Base-by-base conservation (phyloP, 2,113 vertebrate genomes). In the Tachycineta bicolor region DNA sequence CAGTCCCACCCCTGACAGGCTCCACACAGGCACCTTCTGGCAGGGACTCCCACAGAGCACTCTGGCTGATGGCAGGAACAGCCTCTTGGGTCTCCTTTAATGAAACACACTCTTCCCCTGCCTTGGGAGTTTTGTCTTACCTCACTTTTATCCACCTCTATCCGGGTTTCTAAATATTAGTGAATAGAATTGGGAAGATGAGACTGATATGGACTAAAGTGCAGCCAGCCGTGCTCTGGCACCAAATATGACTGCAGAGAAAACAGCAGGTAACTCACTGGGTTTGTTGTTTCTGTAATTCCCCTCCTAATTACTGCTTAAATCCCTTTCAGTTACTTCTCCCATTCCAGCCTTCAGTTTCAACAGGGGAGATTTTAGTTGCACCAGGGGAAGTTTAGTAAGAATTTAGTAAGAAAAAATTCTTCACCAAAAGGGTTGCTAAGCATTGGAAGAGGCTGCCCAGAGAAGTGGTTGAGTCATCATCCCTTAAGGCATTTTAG, bases 41-140 rank as follows among this genome's bases (percentile, higher is more conserved):
- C 14, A 53, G 5, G 2, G 21, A n/a, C 5, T 7, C 11, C 34
- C 0, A 0, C 16, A 55, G 33, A 63, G 34, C 5, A 1, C 9
- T 26, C 33, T 3, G 44, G 46, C 19, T 37, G 23, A 31, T 0
- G 3, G 28, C 52, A 87, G 34, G 26, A 85, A 62, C 6, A 37
- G 33, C 31, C 23, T 84, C 50, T 26, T 1, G 5, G 3, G 12
- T 26, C 26, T 78, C 23, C 43, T 80, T 52, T 39, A 59, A 41
- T 9, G 10, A 80, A 83, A 88, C 9, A 62, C 1, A 14, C 7
- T 12, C 5, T 31, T n/a, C 50, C 0, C 0, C 20, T 59, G 12
- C 24, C 55, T 53, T 83, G n/a, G 13, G 34, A 82, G 39, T 31
- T 37, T 83, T 39, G 68, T 58, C 53, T 47, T 70, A 67, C 12